Evolutionary conservation across 2,113 vertebrate species (phyloP).

Genomic region (Dasyurus viverrinus): DNA sequence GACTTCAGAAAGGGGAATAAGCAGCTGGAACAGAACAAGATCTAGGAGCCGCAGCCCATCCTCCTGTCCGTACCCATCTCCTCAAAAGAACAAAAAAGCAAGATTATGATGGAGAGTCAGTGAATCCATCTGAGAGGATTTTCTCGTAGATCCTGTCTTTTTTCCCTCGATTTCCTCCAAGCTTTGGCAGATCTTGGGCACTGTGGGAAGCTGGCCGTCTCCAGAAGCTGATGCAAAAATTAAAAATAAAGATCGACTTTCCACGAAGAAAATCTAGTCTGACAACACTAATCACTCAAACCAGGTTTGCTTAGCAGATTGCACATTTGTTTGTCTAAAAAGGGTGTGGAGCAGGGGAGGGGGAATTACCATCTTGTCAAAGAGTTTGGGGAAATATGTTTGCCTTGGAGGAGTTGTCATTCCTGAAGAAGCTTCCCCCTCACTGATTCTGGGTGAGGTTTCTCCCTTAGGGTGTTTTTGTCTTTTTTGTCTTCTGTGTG

Average conservation of each 20-base stretch:
- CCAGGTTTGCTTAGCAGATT: conserved; percentile 21
- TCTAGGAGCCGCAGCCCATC: conserved; percentile 66
- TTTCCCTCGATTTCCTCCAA: conserved; percentile 69
- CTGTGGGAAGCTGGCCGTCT: conserved; percentile 54
- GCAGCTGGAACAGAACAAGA: conserved; percentile 75
- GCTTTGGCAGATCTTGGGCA: background rate
- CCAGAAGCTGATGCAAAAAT: conserved; percentile 6
- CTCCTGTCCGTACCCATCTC: conserved; percentile 69
- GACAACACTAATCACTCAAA: conserved; percentile 54
- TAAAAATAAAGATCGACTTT: conserved; percentile 73
- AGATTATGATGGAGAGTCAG: conserved; percentile 65
- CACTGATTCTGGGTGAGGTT: background rate
- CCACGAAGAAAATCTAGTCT: conserved; percentile 65
- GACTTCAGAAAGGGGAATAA: conserved; percentile 73
- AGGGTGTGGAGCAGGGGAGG: background rate
- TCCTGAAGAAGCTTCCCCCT: background rate
- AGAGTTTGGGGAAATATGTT: background rate
- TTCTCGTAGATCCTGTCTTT: conserved; percentile 65
- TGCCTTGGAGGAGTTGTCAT: background rate
- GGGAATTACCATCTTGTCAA: background rate
- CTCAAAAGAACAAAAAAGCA: conserved; percentile 64
- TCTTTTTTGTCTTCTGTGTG: background rate
- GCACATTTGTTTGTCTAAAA: conserved; percentile 42
- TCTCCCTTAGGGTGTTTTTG: background rate
- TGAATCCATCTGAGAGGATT: conserved; percentile 63